Evolutionary conservation across 92 coral and sea anemone genomes (phyloP), one percentile per base, ranked within the genome.

Genomic region (Desmophyllum pertusum): DNA sequence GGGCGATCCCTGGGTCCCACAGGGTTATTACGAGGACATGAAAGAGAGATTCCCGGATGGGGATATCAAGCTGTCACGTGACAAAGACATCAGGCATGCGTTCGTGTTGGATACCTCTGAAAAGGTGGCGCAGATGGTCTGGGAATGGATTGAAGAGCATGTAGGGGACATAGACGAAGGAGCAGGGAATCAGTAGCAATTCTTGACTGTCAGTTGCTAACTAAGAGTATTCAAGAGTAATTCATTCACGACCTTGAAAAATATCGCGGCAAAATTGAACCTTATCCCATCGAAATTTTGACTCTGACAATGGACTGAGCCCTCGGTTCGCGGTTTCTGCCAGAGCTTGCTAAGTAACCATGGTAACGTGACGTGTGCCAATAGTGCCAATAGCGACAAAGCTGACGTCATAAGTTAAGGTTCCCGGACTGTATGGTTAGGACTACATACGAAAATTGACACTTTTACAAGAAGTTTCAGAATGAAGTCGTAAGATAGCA

Each of bases 1-100:
- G 11, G 91, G 94, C 65, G 99, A 97, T 80, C 94, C 98, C 36
- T 97, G 99, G 99, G 95, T 92, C 5, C 99, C 99, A 3, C 87
- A 85, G 73, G 75, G 87, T 17, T 97, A 91, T 73, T 90, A 91
- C 88, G 92, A 96, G 78, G 93, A 94, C 81, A 94, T 96, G 96
- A 86, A 86, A 66, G 73, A 88, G 29, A 85, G 92, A 77, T 96
- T 96, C 77, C 98, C 98, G 41, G 80, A 67, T 5, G 98, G 92
- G 31, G 88, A 94, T 65, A 91, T 96, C 81, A 84, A 92, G 65
- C 87, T 86, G 55, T 46, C 90, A 21, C 95, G 93, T 70, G 87
- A 94, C 48, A 91, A 91, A 41, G 92, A 96, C 23, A 94, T 96
- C 21, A 90, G 70, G 77, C 98, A 96, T 42, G 98, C 98, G 29